Percentiles rank a stretch among this genome's conserved stretches.
These are phyloP conservation scores for Ptychadena robeensis DNA, from an alignment of 2,797 vertebrate species.

Conservation along the genomic window DNA sequence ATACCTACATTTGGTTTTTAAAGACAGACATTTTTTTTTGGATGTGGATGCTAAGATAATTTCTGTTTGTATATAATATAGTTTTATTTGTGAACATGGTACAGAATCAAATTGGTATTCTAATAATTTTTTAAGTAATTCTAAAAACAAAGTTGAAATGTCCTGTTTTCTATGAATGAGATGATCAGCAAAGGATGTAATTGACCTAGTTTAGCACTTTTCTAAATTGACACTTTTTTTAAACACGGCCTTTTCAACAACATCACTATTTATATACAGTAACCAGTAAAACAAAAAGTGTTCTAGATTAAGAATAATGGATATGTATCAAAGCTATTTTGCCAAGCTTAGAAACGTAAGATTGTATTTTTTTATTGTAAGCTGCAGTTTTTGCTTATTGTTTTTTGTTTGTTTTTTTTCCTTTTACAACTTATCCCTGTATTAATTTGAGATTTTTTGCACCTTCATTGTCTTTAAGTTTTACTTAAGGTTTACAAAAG, in stretches of 20 bases:
- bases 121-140: too few species aligned
- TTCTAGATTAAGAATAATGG: not conserved
- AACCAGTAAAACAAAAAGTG: not conserved
- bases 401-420: too few species aligned
- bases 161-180: not conserved
- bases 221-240: not conserved
- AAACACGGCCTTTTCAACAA: not conserved
- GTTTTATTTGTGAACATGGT: not conserved
- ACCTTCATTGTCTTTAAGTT: not conserved
- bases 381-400: too few species aligned
- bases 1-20: not conserved
- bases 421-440: not conserved
- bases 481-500: not conserved
- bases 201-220: too few species aligned
- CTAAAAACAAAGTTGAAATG: not conserved
- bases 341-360: not conserved
- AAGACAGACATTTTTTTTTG: not conserved
- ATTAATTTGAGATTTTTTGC: not conserved
- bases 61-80: not conserved
- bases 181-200: not conserved
- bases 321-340: not conserved
- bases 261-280: not conserved
- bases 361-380: too few species aligned
- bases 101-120: not conserved
- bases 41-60: not conserved